Evolutionary conservation across 2,888 invertebrate species (phyloP), one percentile per base, ranked within the genome.

Genomic region (Watsonalla binaria): DNA sequence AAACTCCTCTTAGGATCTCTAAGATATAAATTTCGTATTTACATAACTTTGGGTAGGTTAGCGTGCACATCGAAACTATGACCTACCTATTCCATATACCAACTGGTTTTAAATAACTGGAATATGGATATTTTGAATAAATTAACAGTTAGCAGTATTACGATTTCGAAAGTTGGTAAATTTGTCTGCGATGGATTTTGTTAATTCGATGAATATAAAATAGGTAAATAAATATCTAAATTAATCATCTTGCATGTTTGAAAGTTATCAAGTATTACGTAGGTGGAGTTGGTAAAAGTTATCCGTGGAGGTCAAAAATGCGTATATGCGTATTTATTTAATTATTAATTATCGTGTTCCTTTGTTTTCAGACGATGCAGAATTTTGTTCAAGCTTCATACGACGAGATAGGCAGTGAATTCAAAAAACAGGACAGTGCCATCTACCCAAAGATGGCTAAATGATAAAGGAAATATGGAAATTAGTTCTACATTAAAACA

Each of bases 161-260:
- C 58, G 59, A 54, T 69, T 75, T 76, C 66, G 72, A 78, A 77
- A 76, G 72, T 64, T 51, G 56, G 60, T 67, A 57, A 51, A 66
- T 53, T 55, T 65, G 56, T 59, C 60, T 58, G 56, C 63, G 61
- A 65, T 68, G 68, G 67, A 72, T 73, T 72, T 67, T 67, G 68
- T 70, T 50, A 58, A 55, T 58, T 53, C 55, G 53, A 53, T 45
- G 4, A 42, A 58, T 54, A 54, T 33, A 14, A 13, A 33, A 52
- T 55, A 55, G 45, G 60, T 60, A 61, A 52, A 58, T 65, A 59
- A 59, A 65, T 53, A 57, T 58, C 56, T 55, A 54, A 56, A 57
- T 48, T 55, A 24, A 55, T 49, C 51, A 46, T 47, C 13, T 55
- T 58, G 11, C 42, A 11, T 52, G 51, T 42, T 54, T 52, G 52